Conservation (phyloP, 2,797 vertebrate genomes). For the Antennarius maculatus region DNA sequence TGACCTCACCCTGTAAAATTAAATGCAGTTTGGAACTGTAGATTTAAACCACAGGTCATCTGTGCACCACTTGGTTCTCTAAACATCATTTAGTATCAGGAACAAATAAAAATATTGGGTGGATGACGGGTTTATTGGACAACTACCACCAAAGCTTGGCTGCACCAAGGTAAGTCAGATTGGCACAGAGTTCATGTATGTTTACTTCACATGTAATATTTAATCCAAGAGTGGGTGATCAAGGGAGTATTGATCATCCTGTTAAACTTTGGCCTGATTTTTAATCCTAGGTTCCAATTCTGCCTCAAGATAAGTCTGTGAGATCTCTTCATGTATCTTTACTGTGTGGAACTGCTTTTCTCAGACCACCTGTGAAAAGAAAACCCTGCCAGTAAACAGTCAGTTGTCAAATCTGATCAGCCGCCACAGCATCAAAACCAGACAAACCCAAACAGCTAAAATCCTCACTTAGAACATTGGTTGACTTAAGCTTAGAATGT, state of each 20-base stretch:
- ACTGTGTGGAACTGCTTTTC: slow-evolving; percentile 3
- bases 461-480: slow-evolving; percentile 40
- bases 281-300: neutral
- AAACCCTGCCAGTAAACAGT: slow-evolving; percentile 18
- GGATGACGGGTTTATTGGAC: neutral
- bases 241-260: slow-evolving; percentile 5
- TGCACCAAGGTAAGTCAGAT: slow-evolving; percentile 6
- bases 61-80: slow-evolving; percentile 26
- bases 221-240: slow-evolving; percentile 17
- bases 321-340: slow-evolving; percentile 10
- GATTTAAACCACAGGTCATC: slow-evolving; percentile 20
- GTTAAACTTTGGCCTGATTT: slow-evolving; percentile 19
- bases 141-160: slow-evolving; percentile 19
- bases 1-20: slow-evolving; percentile 27
- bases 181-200: neutral
- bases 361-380: slow-evolving; percentile 28
- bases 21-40: slow-evolving; percentile 27
- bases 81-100: slow-evolving; percentile 17
- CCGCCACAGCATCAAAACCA: slow-evolving; percentile 28
- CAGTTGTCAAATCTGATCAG: slow-evolving; percentile 38
- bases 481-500: slow-evolving; percentile 52
- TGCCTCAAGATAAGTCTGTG: slow-evolving; percentile 13
- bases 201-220: slow-evolving; percentile 31
- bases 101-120: slow-evolving; percentile 14
- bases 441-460: slow-evolving; percentile 59